Evolutionary conservation across 2,797 vertebrate species (phyloP).

Genomic region (Gobio occitaniae): DNA sequence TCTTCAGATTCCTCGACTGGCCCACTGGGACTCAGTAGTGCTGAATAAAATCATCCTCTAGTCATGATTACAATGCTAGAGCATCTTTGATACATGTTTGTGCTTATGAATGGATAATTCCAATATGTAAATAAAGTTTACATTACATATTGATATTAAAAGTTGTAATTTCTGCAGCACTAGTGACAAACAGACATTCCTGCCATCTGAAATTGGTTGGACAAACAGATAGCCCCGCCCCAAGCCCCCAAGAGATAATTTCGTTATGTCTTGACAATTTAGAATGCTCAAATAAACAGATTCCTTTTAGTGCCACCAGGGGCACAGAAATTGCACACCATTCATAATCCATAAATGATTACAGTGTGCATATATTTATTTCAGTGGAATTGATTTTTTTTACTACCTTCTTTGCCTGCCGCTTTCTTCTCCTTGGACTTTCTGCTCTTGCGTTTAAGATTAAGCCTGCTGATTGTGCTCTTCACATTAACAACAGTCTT

Average conservation of each 20-base stretch:
- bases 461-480: conserved; percentile 78
- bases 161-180: not conserved
- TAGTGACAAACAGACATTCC: not conserved
- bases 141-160: not conserved
- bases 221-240: not conserved
- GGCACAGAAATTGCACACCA: not conserved
- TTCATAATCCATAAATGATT: not conserved
- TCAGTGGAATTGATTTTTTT: not conserved
- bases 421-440: conserved; percentile 77
- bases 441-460: conserved; percentile 84
- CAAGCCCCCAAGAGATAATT: not conserved
- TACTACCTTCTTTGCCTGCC: conserved; percentile 62
- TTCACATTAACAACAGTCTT: conserved; percentile 69
- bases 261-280: not conserved
- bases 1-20: conserved; percentile 71
- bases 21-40: conserved; percentile 52
- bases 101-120: not conserved
- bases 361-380: not conserved
- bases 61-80: not conserved
- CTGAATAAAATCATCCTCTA: conserved; percentile 43
- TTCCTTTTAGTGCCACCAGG: not conserved
- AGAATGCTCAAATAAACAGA: not conserved
- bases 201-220: not conserved
- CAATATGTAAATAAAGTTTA: not conserved
- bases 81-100: not conserved